Conservation (phyloP, 2,888 invertebrate species). For the Eristalis arbustorum region DNA sequence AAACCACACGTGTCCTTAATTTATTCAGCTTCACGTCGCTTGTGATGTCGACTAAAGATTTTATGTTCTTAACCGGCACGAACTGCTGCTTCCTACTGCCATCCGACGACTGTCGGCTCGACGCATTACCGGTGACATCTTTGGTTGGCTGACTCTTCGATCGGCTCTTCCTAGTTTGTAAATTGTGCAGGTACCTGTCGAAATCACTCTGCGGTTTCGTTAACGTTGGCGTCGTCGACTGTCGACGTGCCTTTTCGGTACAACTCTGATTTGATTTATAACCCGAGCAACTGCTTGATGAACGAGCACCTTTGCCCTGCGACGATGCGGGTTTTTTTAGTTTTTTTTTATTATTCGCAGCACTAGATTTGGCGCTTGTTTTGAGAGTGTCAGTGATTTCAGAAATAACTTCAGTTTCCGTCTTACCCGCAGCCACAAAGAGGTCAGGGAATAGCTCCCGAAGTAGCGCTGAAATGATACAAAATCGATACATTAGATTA, state of each 20-base stretch:
- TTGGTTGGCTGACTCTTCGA: neutral
- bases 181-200: constrained; percentile 40
- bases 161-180: neutral
- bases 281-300: neutral
- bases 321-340: neutral
- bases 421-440: neutral
- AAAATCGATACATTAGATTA: neutral
- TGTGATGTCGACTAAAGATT: constrained; percentile 9
- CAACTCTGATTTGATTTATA: neutral
- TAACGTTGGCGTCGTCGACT: neutral
- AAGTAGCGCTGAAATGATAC: neutral
- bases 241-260: constrained; percentile 1
- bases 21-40: constrained; percentile 30
- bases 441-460: neutral
- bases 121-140: neutral
- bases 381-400: neutral
- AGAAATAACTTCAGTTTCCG: neutral
- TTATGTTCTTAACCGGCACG: neutral
- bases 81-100: neutral
- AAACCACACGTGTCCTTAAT: constrained; percentile 36
- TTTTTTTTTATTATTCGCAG: neutral
- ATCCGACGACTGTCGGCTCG: neutral
- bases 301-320: neutral
- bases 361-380: neutral
- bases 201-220: constrained; percentile 37